phyloP scores from a whole-genome alignment of 2,113 vertebrate species.

The Ivindomyrus marchei region DNA sequence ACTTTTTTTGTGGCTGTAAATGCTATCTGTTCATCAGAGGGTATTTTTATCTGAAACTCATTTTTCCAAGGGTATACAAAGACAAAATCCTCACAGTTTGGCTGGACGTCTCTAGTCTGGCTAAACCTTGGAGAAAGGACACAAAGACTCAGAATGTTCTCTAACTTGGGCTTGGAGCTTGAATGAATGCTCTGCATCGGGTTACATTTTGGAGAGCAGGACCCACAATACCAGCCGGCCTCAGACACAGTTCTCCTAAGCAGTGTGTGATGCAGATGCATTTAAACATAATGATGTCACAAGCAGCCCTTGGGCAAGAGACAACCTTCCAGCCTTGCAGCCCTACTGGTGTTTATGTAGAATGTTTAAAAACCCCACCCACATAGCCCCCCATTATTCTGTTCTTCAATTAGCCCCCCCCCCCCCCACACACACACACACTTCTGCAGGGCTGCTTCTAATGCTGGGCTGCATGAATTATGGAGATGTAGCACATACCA shows the following conservation, averaged over 20 bases:
- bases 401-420: constrained; percentile 11
- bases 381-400: constrained; percentile 17
- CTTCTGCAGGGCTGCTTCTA: constrained; percentile 41
- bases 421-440: too few species aligned
- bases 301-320: neutral
- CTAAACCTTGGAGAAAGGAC: neutral
- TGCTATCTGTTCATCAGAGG: neutral
- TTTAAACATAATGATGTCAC: neutral
- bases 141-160: neutral
- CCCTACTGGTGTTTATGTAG: neutral
- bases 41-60: neutral
- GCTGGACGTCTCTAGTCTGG: neutral
- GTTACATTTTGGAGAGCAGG: neutral
- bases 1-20: neutral
- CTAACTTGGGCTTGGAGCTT: neutral
- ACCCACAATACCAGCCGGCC: neutral
- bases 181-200: neutral
- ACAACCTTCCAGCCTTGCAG: neutral
- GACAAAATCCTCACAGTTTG: neutral
- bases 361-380: constrained; percentile 9
- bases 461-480: constrained; percentile 64
- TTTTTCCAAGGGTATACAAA: neutral
- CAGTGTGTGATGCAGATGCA: neutral
- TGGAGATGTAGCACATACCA: constrained; percentile 60
- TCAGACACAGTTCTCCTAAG: neutral